Evolutionary conservation across 1,140 invertebrate genomes (phyloP), one percentile per base, ranked within the genome.

Genomic region (Cotesia glomerata): DNA sequence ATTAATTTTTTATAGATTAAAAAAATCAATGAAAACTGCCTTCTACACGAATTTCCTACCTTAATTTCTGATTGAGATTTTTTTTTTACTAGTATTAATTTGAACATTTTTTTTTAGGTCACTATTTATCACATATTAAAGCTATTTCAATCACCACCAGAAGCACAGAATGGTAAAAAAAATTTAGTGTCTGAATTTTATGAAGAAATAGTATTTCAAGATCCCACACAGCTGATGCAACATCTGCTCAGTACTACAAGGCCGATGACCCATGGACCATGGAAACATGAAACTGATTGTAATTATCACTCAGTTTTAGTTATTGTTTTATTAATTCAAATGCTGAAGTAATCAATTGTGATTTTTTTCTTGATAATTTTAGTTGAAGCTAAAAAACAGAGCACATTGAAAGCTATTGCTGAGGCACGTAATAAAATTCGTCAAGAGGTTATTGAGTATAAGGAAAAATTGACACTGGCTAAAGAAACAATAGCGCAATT

Each of bases 131-230:
- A 99, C 81, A 93, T 98, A 61, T 88, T 99, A 8, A 99, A 99
- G 86, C 85, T 99, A 7, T 99, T 99, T 84, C 95, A 97, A 89
- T 92, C 92, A 3, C 86, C 88, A 82, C 82, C 89, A 0, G 90
- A 91, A 11, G 90, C 93, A 75, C 92, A 94, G 75, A 71, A 90
- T 7, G 92, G 91, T 16, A 94, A 93, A 74, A 94, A 96, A 76
- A 92, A 92, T 52, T 87, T 98, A 0, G 94, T 98, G 0, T 95
- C 95, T 3, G 97, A 99, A 88, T 95, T 92, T 79, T 99, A 99
- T 84, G 97, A 99, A 85, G 97, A 99, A 90, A 95, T 99, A 70
- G 95, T 99, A 1, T 99, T 99, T 83, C 95, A 95, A 91, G 98
- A 99, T 82, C 97, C 97, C 8, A 97, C 96, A 3, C 92, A 93